A percentile compares a stretch with the other conserved stretches of the same genome.
Conservation (phyloP, 2,113 vertebrate species). For the Grus americana region DNA sequence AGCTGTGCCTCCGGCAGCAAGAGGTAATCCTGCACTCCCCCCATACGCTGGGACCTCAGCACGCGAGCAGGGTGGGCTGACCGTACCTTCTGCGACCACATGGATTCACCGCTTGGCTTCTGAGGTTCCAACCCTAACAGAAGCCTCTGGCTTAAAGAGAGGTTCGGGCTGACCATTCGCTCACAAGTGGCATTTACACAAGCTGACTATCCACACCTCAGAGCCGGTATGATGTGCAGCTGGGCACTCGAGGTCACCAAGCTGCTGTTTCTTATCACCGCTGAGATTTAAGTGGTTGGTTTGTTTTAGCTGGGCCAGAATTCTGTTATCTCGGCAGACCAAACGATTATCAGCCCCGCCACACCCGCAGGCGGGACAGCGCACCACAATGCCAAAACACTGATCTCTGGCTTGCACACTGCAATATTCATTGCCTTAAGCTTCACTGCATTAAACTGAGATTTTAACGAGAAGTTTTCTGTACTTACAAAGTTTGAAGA, state of each 20-base stretch:
- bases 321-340: background rate
- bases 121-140: background rate
- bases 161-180: background rate
- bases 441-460: background rate
- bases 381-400: background rate
- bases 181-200: background rate
- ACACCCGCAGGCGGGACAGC: background rate
- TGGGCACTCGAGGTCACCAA: background rate
- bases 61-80: background rate
- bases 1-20: background rate
- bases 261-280: background rate
- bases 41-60: background rate
- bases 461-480: background rate
- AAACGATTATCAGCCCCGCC: background rate
- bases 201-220: background rate
- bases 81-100: background rate
- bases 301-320: background rate
- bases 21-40: background rate
- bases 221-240: fast-evolving
- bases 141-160: background rate
- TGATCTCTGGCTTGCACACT: background rate
- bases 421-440: background rate
- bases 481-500: constrained; percentile 89
- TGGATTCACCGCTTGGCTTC: background rate
- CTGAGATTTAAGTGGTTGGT: background rate